phyloP scores from a whole-genome alignment of 2,797 vertebrate species.

The Cichlasoma orientale region DNA sequence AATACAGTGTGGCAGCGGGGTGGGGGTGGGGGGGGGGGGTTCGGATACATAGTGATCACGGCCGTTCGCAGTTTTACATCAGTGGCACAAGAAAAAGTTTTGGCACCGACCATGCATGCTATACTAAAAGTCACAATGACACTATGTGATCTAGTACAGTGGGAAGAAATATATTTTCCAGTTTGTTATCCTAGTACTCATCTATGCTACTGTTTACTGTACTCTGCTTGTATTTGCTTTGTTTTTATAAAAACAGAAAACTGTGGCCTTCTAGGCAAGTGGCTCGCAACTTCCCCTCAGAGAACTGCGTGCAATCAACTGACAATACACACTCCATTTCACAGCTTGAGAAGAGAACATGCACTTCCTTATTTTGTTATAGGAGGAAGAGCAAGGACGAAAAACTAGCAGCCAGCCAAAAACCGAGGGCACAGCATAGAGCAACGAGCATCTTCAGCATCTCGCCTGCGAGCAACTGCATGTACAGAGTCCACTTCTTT shows the following conservation, averaged over 20 bases:
- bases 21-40: background rate
- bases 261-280: constrained; percentile 48
- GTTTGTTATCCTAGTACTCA: constrained; percentile 16
- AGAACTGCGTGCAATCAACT: constrained; percentile 61
- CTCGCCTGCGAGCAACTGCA: constrained; percentile 30
- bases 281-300: constrained; percentile 65
- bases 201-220: constrained; percentile 35
- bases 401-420: constrained; percentile 46
- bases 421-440: constrained; percentile 35
- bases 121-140: constrained; percentile 41
- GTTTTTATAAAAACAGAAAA: constrained; percentile 41
- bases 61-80: constrained; percentile 51
- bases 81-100: constrained; percentile 72
- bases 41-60: constrained; percentile 10
- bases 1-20: constrained; percentile 49
- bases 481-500: constrained; percentile 12
- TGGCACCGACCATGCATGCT: constrained; percentile 70
- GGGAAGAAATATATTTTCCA: constrained; percentile 9
- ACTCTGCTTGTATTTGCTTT: background rate
- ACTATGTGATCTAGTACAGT: constrained; percentile 25
- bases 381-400: constrained; percentile 59
- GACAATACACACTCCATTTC: constrained; percentile 66
- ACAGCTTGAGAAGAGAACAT: constrained; percentile 60
- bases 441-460: constrained; percentile 18
- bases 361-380: constrained; percentile 77